These are phyloP conservation scores for Cryptoblepharus egeriae DNA, from an alignment of 2,797 vertebrate genomes.

Conservation along the genomic window DNA sequence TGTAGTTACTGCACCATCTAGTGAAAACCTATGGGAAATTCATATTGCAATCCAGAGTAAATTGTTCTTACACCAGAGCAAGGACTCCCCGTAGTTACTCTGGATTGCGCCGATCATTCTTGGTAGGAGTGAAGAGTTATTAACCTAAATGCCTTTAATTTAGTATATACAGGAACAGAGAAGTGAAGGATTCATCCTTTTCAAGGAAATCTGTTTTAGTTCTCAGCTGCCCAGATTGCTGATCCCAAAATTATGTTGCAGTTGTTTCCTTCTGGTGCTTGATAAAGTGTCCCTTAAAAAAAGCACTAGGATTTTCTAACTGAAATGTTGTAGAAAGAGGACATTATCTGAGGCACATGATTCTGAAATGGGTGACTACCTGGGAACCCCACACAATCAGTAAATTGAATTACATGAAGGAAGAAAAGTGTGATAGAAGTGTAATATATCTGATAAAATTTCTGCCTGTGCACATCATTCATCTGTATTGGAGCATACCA, in stretches of 20 bases:
- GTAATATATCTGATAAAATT: not conserved
- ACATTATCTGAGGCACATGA: no score
- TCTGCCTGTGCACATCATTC: no score
- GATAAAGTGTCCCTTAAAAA: not conserved
- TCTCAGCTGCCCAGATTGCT: not conserved
- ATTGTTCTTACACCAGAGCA: no score
- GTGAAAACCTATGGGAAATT: no score
- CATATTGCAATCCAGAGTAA: no score
- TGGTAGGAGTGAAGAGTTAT: not conserved
- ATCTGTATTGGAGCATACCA: not conserved
- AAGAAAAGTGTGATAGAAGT: no score
- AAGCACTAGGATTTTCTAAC: not conserved
- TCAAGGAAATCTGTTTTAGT: not conserved
- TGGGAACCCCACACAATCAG: no score
- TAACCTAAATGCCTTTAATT: not conserved
- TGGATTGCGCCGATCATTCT: no score
- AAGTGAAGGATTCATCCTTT: not conserved
- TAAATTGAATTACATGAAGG: no score
- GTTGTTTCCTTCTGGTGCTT: not conserved
- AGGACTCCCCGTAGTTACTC: no score
- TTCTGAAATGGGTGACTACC: no score
- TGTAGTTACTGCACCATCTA: no score
- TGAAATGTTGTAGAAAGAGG: not conserved
- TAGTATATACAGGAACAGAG: not conserved
- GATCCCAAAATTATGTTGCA: not conserved